Conservation (phyloP, 2,113 vertebrate species). For the Cichladusa arquata region DNA sequence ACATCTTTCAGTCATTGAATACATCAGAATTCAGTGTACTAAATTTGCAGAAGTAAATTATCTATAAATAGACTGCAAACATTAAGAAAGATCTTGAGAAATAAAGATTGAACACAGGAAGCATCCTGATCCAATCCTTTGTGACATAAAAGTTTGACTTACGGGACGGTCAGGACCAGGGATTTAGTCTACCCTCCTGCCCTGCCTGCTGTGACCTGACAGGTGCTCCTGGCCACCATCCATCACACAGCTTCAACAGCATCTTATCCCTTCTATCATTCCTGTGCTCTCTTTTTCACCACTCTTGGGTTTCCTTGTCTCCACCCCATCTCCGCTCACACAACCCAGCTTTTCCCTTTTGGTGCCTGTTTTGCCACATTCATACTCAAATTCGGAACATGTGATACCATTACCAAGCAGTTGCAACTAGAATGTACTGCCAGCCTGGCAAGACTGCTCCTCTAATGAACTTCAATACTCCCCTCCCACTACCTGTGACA, state of each 20-base stretch:
- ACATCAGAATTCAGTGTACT: neutral
- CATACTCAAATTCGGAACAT: neutral
- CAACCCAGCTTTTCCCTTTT: neutral
- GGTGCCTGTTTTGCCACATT: neutral
- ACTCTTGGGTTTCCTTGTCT: neutral
- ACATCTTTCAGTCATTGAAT: neutral
- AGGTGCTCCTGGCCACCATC: neutral
- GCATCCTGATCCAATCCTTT: neutral
- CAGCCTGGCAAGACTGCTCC: neutral
- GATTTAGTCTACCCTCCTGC: neutral
- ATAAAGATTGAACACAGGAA: neutral
- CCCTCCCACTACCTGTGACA: neutral
- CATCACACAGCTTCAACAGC: fast-evolving
- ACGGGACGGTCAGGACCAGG: neutral
- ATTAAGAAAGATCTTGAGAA: neutral
- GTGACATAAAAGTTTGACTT: neutral
- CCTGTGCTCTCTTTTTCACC: neutral
- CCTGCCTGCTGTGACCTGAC: fast-evolving
- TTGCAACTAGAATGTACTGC: neutral
- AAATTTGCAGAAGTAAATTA: neutral
- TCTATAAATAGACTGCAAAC: neutral
- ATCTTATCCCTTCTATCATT: neutral
- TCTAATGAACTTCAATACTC: neutral
- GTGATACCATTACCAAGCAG: neutral
- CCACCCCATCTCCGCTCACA: neutral